Conservation (phyloP, 2,888 invertebrate genomes). For the Hetaerina titia region DNA sequence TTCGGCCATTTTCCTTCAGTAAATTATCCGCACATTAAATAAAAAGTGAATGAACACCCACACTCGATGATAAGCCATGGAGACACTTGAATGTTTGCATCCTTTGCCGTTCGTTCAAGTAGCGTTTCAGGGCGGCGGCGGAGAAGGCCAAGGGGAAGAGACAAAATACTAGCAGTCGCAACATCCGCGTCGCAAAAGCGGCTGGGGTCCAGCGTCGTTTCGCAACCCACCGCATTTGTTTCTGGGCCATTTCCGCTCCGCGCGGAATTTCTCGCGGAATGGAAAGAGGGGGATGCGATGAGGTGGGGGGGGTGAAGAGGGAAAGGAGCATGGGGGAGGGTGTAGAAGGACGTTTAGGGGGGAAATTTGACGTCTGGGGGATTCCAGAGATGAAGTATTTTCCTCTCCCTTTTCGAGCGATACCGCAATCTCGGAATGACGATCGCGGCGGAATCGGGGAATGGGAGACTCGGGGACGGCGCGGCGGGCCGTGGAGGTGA, state of each 20-base stretch:
- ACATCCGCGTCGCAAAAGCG: not conserved
- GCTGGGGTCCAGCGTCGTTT: not conserved
- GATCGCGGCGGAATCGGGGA: not conserved
- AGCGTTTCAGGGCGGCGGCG: too few relatives aligned
- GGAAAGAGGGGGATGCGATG: too few relatives aligned
- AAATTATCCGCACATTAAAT: too few relatives aligned
- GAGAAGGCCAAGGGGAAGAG: not conserved
- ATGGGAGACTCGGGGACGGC: not conserved
- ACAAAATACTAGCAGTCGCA: not conserved
- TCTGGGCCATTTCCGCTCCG: not conserved
- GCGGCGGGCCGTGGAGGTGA: too few relatives aligned
- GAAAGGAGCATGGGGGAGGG: not conserved
- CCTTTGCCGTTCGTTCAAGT: too few relatives aligned
- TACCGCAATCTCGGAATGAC: conserved; percentile 3
- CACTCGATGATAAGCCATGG: too few relatives aligned
- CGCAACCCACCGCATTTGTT: not conserved
- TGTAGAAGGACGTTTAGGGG: not conserved
- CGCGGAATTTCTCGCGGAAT: not conserved
- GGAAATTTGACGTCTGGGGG: not conserved
- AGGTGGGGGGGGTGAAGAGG: too few relatives aligned
- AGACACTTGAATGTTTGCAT: too few relatives aligned
- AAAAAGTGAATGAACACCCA: too few relatives aligned
- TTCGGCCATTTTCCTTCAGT: too few relatives aligned
- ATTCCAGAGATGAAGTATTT: not conserved
- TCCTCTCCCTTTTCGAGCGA: not conserved